Evolutionary conservation across 2,113 vertebrate species (phyloP).

Genomic region (Dipodomys ordii): DNA sequence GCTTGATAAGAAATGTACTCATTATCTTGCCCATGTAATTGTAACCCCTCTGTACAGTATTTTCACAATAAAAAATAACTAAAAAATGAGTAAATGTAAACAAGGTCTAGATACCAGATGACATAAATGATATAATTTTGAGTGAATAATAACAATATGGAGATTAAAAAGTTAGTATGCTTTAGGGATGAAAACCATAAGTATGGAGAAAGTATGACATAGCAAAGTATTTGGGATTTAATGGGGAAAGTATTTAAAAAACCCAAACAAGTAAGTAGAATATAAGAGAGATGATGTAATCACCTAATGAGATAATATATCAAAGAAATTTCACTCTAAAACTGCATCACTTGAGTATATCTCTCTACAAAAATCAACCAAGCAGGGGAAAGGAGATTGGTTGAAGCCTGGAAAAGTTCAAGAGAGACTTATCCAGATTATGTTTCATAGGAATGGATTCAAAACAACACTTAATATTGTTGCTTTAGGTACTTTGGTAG

Average conservation of each 20-base stretch:
- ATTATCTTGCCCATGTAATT: no score
- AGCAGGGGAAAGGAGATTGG: neutral
- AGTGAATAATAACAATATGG: neutral
- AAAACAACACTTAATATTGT: neutral
- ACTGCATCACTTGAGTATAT: neutral
- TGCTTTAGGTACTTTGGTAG: neutral
- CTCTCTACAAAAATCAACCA: neutral
- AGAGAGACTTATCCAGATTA: neutral
- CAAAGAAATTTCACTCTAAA: neutral
- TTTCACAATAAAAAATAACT: no score
- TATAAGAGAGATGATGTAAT: neutral
- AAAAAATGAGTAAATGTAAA: neutral
- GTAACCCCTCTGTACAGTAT: no score
- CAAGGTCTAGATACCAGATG: neutral
- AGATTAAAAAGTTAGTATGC: neutral
- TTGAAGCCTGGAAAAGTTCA: neutral
- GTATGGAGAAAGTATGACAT: neutral
- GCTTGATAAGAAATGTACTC: no score
- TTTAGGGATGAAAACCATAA: constrained; percentile 18
- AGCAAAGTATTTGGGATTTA: constrained; percentile 20
- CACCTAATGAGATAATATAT: neutral
- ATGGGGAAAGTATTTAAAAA: neutral
- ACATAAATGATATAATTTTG: neutral
- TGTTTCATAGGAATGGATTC: neutral
- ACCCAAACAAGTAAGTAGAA: neutral